Evolutionary conservation across 2,797 vertebrate species (phyloP), one percentile per base, ranked within the genome.

Genomic region (Galago senegalensis): DNA sequence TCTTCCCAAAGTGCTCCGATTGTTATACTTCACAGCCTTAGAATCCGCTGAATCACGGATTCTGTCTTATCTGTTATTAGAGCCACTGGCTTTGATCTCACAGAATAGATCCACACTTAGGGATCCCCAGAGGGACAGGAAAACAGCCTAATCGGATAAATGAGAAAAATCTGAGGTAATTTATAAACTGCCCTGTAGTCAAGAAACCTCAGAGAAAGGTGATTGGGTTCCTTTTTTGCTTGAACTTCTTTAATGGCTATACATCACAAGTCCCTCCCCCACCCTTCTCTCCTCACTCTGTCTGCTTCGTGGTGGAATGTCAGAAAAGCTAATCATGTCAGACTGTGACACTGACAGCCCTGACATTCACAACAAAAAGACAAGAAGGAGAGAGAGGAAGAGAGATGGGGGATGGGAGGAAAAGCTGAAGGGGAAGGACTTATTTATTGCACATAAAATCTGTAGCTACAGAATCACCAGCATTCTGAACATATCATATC

Each of bases 11-110:
- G 94, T 46, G 60, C 21, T 0, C 93, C 37, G 95, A 89, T 95
- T 97, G 97, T 92, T 89, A 46, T 94, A 89, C 92, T 92, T 94
- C 93, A 43, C 82, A 97, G 95, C 90, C 13, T 96, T 87, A 1
- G 14, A 97, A 98, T 98, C 82, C 97, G 97, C 98, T 98, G 98
- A 98, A 98, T 99, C 98, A 98, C 81, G 43, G 89, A 85, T 98
- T 96, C 97, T 63, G 79, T 79, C 94, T 97, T 97, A 87, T 94
- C 96, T 97, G 76, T 95, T 92, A 70, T 77, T 96, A 75, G 77
- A 82, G 92, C 90, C 77, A 87, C 93, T 94, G 91, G 56, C 87
- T 97, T 97, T 94, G 91, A 94, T 94, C 86, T 97, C 72, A 0
- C 2, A 75, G 56, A 95, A 70, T 73, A 63, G 97, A 97, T 89